Evolutionary conservation across 2,888 invertebrate genomes (phyloP).

Genomic region (Hirtodrosophila histrioides): DNA sequence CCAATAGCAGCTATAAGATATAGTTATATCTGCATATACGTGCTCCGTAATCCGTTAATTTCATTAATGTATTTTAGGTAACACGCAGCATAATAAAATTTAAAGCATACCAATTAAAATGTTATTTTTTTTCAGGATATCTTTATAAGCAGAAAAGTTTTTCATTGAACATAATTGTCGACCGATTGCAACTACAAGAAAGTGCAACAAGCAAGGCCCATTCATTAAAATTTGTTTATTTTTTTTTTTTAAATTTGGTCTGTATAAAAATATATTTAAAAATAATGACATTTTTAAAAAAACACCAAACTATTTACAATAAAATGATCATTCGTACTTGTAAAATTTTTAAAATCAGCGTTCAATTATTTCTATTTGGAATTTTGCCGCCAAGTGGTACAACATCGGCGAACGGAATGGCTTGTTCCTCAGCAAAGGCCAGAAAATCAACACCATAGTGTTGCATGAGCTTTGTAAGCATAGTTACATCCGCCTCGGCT

Average conservation of each 20-base stretch:
- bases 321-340: not conserved
- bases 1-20: no score
- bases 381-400: slow-evolving; percentile 42
- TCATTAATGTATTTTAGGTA: no score
- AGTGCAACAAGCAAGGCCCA: no score
- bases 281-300: not conserved
- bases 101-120: no score
- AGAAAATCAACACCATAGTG: slow-evolving; percentile 86
- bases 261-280: slow-evolving; percentile 15
- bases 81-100: no score
- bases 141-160: no score
- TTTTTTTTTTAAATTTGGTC: not conserved
- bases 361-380: not conserved
- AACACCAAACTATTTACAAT: not conserved
- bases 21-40: no score
- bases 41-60: no score
- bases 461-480: slow-evolving; percentile 87
- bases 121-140: no score
- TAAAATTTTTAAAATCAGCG: not conserved
- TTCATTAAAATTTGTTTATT: no score
- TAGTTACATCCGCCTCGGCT: slow-evolving; percentile 89
- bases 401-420: slow-evolving; percentile 71
- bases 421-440: slow-evolving; percentile 84
- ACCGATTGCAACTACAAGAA: no score
- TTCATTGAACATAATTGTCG: no score